Percentiles rank a stretch among this genome's conserved stretches.
Conservation (phyloP, 2,888 invertebrate species). For the Mesorhabditis belari region DNA sequence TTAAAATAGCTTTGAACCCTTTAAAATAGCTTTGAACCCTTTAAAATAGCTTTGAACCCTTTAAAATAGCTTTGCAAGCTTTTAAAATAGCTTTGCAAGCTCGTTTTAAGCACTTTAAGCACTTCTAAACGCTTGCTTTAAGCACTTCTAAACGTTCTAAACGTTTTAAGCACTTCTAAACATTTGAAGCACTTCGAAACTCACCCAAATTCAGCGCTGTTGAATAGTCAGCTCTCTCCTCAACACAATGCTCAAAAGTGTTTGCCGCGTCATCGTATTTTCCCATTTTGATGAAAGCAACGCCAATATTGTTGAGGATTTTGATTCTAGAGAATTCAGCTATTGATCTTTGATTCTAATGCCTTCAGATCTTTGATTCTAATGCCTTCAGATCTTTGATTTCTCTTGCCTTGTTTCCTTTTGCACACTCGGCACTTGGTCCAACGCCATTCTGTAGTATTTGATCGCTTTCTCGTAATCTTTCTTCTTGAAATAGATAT, state of each 20-base stretch:
- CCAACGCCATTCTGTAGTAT: conserved; percentile 94
- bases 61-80: conserved; percentile 67
- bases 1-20: no score
- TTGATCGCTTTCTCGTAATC: conserved; percentile 89
- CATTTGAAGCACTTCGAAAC: conserved; percentile 83
- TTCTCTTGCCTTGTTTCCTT: conserved; percentile 74
- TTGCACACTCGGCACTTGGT: conserved; percentile 83
- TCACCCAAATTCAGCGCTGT: conserved; percentile 71
- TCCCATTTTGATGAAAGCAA: conserved; percentile 87
- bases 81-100: background rate
- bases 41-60: conserved; percentile 65
- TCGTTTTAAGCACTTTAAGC: conserved; percentile 58
- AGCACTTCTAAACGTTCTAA: no score
- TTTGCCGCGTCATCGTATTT: conserved; percentile 91
- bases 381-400: conserved; percentile 71
- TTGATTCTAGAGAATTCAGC: conserved; percentile 60
- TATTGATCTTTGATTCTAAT: conserved; percentile 73
- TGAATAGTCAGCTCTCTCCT: conserved; percentile 80
- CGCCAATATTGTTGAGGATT: conserved; percentile 94
- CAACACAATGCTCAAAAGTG: conserved; percentile 95
- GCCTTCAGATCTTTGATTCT: no score
- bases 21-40: no score
- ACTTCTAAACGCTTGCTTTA: conserved; percentile 52
- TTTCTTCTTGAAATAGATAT: conserved; percentile 86
- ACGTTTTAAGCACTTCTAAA: conserved; percentile 98